Percentiles rank a stretch among this genome's conserved stretches.
phyloP scores from a whole-genome alignment of 2,797 vertebrate genomes.

The Lepus townsendii region DNA sequence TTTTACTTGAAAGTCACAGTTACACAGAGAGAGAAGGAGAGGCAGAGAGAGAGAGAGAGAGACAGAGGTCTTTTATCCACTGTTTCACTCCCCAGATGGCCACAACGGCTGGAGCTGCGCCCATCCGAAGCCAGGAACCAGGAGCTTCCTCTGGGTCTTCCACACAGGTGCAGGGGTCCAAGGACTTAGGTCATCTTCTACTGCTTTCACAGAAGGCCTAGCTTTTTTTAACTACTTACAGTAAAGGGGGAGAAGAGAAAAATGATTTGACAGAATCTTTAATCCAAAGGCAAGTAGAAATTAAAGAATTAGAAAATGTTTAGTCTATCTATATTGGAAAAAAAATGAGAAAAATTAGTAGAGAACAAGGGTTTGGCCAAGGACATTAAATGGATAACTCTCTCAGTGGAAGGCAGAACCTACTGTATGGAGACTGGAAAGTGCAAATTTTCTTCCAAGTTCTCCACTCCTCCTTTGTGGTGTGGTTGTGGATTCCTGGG shows the following conservation, averaged over 20 bases:
- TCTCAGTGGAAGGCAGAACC: neutral
- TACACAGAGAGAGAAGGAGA: too few relatives aligned
- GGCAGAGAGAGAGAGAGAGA: too few relatives aligned
- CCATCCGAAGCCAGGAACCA: too few relatives aligned
- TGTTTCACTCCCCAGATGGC: too few relatives aligned
- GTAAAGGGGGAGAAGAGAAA: neutral
- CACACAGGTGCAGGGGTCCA: too few relatives aligned
- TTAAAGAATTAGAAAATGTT: neutral
- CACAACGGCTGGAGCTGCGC: too few relatives aligned
- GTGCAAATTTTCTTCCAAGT: neutral
- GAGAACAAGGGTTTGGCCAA: neutral
- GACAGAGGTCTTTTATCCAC: too few relatives aligned
- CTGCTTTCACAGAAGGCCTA: too few relatives aligned
- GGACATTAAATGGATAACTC: neutral
- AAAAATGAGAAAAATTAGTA: neutral
- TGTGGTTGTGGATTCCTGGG: neutral
- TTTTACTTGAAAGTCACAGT: too few relatives aligned
- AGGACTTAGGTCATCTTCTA: too few relatives aligned
- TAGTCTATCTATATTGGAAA: neutral
- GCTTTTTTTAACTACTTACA: neutral
- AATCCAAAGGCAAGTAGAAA: neutral
- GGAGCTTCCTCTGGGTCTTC: too few relatives aligned
- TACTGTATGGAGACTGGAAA: neutral
- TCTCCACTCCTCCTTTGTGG: neutral
- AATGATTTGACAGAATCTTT: neutral